phyloP scores from a whole-genome alignment of 2,888 invertebrate genomes.

The Fragum whitleyi region DNA sequence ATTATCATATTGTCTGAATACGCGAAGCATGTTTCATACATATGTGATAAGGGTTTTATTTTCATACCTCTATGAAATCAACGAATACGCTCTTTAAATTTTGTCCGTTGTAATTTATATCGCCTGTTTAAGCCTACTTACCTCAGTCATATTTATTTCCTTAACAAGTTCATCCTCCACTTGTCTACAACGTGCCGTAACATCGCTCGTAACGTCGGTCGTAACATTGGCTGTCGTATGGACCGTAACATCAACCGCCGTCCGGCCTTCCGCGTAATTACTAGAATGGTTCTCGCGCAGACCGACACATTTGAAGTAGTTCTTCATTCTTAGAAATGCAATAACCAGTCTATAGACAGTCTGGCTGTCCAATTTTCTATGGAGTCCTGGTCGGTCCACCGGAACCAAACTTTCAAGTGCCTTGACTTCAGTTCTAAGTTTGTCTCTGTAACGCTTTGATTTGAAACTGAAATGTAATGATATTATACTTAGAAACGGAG shows the following conservation, averaged over 20 bases:
- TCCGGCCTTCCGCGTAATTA: not conserved
- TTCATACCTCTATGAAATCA: no score
- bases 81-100: no score
- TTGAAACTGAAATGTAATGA: constrained; percentile 74
- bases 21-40: no score
- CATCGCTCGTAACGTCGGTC: no score
- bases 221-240: no score
- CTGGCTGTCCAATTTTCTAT: constrained; percentile 81
- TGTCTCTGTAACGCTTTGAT: constrained; percentile 81
- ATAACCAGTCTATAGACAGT: constrained; percentile 80
- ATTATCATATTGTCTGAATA: no score
- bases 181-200: not conserved
- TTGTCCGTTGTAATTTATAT: no score
- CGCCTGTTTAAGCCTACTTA: no score
- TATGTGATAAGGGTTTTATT: no score
- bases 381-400: constrained; percentile 74
- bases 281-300: not conserved
- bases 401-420: constrained; percentile 77
- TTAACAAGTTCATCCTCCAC: not conserved
- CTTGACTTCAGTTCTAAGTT: constrained; percentile 79
- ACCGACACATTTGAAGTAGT: constrained; percentile 68
- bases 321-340: constrained; percentile 77
- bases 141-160: constrained; percentile 4
- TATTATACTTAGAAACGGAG: not conserved
- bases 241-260: not conserved